Base-by-base conservation (phyloP, 2,888 invertebrate genomes). In the Sinopyrophorus schimmeli region DNA sequence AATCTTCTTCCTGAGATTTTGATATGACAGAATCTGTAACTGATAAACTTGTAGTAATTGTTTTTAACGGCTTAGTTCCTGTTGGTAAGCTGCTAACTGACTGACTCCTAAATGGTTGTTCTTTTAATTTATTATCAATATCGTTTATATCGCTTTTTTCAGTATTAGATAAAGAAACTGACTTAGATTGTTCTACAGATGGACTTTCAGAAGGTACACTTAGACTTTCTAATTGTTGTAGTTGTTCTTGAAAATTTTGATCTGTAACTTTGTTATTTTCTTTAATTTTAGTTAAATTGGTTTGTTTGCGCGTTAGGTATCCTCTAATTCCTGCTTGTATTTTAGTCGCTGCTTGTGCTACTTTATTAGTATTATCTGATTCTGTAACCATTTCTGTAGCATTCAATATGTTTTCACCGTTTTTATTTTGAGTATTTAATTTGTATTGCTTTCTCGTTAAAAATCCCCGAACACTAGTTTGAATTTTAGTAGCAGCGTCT, bases 261-360 rank as follows among this genome's bases (percentile, higher is more conserved):
- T 60, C 58, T 14, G 47, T 21, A 18, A 57, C 15, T 26, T 16
- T 11, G 1, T 14, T 5, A 31, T 31, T 31, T 6, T 11, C 16
- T n/a, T 7, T 1, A 15, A 11, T 7, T 10, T 9, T 12, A 21
- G 2, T n/a, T 21, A 9, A 1, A 12, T 20, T 4, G 7, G n/a
- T 21, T 7, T 30, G 20, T 47, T 64, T 64, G 39, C 84, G 74
- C 9, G 78, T 77, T 53, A 84, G 71, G 64, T 78, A 84, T 1
- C 84, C 84, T 53, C 84, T 75, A 3, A 83, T 77, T 10, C 81
- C 79, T 3, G 84, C 82, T 71, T 85, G 85, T 57, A 85, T 84
- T 60, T 79, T 79, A 2, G 80, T 82, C 20, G 84, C 83, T 10
- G 80, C 80, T 64, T 78, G 79, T 6, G 9, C 10, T 4, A 17